Conservation (phyloP, 2,888 invertebrate species). For the Drosophila basisetae region DNA sequence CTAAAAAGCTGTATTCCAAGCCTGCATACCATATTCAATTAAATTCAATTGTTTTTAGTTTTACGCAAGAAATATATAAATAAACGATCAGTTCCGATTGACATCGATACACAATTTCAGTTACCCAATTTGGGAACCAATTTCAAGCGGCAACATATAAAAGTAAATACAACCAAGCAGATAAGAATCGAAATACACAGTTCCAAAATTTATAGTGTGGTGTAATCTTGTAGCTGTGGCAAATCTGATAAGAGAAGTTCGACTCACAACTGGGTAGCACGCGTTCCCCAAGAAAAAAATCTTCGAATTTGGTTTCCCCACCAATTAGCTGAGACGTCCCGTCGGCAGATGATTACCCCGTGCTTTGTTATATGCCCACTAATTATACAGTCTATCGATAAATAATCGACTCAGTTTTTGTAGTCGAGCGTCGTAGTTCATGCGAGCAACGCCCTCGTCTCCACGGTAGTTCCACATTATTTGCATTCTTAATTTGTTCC, state of each 20-base stretch:
- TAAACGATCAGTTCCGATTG: conserved; percentile 45
- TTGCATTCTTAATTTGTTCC: conserved; percentile 79
- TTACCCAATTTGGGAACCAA: background rate
- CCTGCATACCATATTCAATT: conserved; percentile 61
- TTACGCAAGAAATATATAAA: conserved; percentile 64
- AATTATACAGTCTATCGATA: conserved; percentile 73
- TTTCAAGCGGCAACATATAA: conserved; percentile 22
- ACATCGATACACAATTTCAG: conserved; percentile 12
- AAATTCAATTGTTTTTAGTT: conserved; percentile 57
- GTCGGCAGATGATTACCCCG: conserved; percentile 45
- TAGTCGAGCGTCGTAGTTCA: conserved; percentile 24
- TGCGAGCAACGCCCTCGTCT: conserved; percentile 47
- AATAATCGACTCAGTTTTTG: conserved; percentile 60
- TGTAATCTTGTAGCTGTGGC: conserved; percentile 16
- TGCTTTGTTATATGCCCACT: conserved; percentile 63
- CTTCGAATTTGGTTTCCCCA: conserved; percentile 1
- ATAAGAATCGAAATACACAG: conserved; percentile 29
- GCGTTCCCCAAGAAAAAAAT: conserved; percentile 30
- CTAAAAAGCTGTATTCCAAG: conserved; percentile 7
- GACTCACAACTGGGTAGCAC: conserved; percentile 42
- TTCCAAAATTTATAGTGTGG: background rate
- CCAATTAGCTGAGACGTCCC: conserved; percentile 64
- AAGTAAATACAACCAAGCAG: background rate
- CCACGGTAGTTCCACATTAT: conserved; percentile 75
- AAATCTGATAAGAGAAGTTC: conserved; percentile 36